Percentiles rank a stretch among this genome's conserved stretches.
Evolutionary conservation across 2,888 invertebrate species (phyloP).

Genomic region (Aricia artaxerxes): DNA sequence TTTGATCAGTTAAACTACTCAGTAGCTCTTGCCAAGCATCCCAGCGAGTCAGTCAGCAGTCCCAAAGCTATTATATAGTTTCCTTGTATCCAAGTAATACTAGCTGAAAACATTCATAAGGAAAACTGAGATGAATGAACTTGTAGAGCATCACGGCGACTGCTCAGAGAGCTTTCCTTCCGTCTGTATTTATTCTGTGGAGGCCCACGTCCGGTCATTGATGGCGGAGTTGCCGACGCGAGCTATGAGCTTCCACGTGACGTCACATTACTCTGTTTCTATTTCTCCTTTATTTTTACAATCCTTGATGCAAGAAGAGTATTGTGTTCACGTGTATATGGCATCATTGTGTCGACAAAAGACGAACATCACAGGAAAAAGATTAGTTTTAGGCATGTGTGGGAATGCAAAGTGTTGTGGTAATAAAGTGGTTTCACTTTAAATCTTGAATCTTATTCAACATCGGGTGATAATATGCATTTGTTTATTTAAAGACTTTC

Average conservation of each 20-base stretch:
- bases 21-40: too few species aligned
- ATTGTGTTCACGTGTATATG: not conserved
- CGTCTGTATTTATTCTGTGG: not conserved
- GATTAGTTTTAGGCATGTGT: not conserved
- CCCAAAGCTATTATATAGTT: too few species aligned
- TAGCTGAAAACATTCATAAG: too few species aligned
- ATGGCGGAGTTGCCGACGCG: not conserved
- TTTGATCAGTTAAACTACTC: too few species aligned
- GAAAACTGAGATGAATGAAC: too few species aligned
- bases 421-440: too few species aligned
- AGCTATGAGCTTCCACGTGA: constrained; percentile 18
- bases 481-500: too few species aligned
- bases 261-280: not conserved
- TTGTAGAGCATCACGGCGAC: not conserved
- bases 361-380: not conserved
- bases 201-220: not conserved
- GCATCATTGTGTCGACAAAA: not conserved
- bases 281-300: not conserved
- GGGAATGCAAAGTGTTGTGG: too few species aligned
- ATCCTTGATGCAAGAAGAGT: not conserved
- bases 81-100: too few species aligned
- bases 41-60: too few species aligned
- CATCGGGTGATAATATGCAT: too few species aligned
- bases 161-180: not conserved
- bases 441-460: too few species aligned